Percentiles rank a stretch among this genome's conserved stretches.
These are phyloP conservation scores for Artibeus lituratus DNA, from an alignment of 2,797 vertebrate species.

Conservation along the genomic window DNA sequence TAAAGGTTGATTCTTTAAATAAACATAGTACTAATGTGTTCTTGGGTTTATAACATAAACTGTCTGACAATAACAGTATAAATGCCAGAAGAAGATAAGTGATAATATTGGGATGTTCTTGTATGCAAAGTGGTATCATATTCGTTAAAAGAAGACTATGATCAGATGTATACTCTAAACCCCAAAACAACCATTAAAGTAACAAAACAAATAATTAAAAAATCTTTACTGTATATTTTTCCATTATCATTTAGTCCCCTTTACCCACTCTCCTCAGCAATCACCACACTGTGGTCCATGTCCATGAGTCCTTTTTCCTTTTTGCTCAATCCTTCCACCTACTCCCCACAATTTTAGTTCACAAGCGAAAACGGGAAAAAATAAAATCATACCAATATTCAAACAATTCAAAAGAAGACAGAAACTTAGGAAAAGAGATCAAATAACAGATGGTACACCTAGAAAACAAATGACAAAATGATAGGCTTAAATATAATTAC, in stretches of 20 bases:
- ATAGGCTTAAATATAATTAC: neutral
- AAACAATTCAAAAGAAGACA: neutral
- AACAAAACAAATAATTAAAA: neutral
- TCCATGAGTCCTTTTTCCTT: neutral
- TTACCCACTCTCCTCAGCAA: neutral
- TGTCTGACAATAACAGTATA: neutral
- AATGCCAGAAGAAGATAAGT: neutral
- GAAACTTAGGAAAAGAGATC: neutral
- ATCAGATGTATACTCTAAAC: neutral
- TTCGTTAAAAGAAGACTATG: neutral
- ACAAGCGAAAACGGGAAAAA: neutral
- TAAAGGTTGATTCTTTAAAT: constrained; percentile 16
- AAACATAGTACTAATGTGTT: neutral
- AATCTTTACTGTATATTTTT: no score
- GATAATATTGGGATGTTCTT: neutral
- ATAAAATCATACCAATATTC: neutral
- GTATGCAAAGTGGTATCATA: neutral
- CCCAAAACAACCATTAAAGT: neutral
- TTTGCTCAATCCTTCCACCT: neutral
- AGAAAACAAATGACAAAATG: neutral
- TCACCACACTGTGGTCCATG: neutral
- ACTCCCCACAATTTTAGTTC: neutral
- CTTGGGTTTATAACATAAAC: neutral
- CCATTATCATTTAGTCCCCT: neutral
- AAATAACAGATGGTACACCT: neutral